Conservation (phyloP, 2,888 invertebrate species). For the Pristionchus maxplancki region DNA sequence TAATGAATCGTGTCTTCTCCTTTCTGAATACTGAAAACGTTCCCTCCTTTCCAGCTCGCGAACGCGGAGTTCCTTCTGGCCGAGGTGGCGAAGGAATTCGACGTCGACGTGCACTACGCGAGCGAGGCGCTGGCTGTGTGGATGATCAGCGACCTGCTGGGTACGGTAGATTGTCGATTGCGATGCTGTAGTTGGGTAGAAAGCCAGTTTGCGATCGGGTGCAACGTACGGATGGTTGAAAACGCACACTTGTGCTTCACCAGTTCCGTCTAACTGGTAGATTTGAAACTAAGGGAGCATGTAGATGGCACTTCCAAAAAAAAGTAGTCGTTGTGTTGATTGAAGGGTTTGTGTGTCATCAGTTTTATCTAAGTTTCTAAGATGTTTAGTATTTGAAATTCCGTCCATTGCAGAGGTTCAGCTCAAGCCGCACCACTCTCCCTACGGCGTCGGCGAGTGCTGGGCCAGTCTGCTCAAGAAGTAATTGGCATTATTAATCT, state of each 20-base stretch:
- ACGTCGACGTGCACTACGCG: constrained; percentile 85
- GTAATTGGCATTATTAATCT: no score
- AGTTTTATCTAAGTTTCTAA: neutral
- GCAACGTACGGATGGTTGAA: constrained; percentile 90
- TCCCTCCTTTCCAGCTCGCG: neutral
- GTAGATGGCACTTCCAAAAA: no score
- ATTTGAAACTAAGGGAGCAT: no score
- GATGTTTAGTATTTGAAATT: no score
- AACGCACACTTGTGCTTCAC: constrained; percentile 79
- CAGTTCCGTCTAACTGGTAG: no score
- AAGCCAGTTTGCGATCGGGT: neutral
- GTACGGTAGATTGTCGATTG: constrained; percentile 79
- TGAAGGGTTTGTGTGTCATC: neutral
- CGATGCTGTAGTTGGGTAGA: neutral
- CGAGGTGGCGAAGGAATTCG: constrained; percentile 86
- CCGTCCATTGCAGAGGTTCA: constrained; percentile 43
- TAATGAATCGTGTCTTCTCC: no score
- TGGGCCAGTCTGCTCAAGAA: constrained; percentile 49
- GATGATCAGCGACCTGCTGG: constrained; percentile 92
- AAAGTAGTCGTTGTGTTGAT: neutral
- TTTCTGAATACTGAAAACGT: no score
- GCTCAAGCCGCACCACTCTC: constrained; percentile 50
- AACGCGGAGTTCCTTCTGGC: constrained; percentile 37
- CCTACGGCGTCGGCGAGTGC: constrained; percentile 45
- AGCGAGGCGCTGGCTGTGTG: constrained; percentile 91